Percentiles rank a stretch among this genome's conserved stretches.
Evolutionary conservation across 2,113 vertebrate genomes (phyloP).

Genomic region (Raja brachyura): DNA sequence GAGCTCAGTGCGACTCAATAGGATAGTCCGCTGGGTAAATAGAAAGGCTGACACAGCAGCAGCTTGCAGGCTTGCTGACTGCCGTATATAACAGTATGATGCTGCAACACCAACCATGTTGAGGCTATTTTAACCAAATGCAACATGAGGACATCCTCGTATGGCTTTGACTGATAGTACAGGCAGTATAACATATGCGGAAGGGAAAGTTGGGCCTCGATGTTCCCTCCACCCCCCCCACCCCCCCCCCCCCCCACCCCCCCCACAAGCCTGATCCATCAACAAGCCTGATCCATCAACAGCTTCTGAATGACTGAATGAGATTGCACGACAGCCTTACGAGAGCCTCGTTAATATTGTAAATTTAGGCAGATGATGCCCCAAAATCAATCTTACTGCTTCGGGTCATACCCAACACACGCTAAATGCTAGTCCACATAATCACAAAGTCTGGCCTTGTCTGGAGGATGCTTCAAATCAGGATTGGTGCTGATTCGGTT

Average conservation of each 20-base stretch:
- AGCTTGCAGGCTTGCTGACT: not conserved
- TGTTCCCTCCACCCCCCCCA: too few relatives aligned
- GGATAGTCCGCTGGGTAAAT: not conserved
- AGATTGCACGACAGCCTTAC: not conserved
- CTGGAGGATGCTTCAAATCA: not conserved
- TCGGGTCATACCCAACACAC: not conserved
- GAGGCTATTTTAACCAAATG: not conserved
- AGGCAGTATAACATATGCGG: not conserved
- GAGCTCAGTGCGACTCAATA: not conserved
- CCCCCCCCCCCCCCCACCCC: too few relatives aligned
- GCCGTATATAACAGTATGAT: not conserved
- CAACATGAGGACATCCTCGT: too few relatives aligned
- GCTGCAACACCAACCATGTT: not conserved
- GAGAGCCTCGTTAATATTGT: not conserved
- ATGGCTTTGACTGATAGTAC: not conserved
- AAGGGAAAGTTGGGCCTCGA: not conserved
- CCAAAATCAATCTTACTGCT: not conserved
- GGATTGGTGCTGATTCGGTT: not conserved
- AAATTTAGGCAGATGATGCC: not conserved
- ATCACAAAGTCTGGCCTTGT: not conserved
- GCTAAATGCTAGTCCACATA: not conserved
- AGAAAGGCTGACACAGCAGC: not conserved
- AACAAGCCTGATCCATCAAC: not conserved
- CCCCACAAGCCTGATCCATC: not conserved
- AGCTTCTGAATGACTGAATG: not conserved